Evolutionary conservation across 2,888 invertebrate genomes (phyloP).

Genomic region (Ennomos fuscantarius): DNA sequence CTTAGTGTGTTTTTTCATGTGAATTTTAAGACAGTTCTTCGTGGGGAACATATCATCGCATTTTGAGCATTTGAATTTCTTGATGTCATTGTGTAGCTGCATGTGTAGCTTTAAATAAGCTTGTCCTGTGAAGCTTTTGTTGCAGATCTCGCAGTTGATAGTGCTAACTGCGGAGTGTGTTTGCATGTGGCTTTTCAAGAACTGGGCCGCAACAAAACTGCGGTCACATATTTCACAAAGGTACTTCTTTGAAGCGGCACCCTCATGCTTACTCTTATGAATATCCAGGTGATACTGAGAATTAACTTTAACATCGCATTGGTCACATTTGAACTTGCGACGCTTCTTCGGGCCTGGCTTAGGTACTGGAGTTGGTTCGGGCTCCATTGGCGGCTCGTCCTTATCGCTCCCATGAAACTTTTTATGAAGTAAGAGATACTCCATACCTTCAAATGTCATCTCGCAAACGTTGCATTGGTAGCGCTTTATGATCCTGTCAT

Average conservation of each 20-base stretch:
- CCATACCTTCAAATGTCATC: slow-evolving; percentile 76
- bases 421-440: slow-evolving; percentile 76
- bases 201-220: slow-evolving; percentile 78
- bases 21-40: slow-evolving; percentile 77
- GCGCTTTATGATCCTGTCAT: slow-evolving; percentile 68
- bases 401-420: slow-evolving; percentile 79
- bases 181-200: slow-evolving; percentile 80
- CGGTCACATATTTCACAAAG: slow-evolving; percentile 78
- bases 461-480: slow-evolving; percentile 78
- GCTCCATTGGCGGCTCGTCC: slow-evolving; percentile 66
- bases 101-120: slow-evolving; percentile 79
- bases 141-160: slow-evolving; percentile 78
- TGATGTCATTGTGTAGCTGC: slow-evolving; percentile 79
- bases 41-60: slow-evolving; percentile 81
- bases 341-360: slow-evolving; percentile 74
- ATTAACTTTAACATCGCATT: slow-evolving; percentile 79
- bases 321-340: slow-evolving; percentile 77
- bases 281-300: slow-evolving; percentile 80
- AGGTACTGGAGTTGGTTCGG: slow-evolving; percentile 52
- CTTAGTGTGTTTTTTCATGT: slow-evolving; percentile 81
- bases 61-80: slow-evolving; percentile 79
- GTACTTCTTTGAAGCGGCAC: slow-evolving; percentile 71
- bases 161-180: slow-evolving; percentile 74
- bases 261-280: slow-evolving; percentile 79
- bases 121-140: slow-evolving; percentile 77